Percentiles rank a stretch among this genome's conserved stretches.
Evolutionary conservation across 2,888 invertebrate genomes (phyloP).

Genomic region (Mechanitis messenoides): DNA sequence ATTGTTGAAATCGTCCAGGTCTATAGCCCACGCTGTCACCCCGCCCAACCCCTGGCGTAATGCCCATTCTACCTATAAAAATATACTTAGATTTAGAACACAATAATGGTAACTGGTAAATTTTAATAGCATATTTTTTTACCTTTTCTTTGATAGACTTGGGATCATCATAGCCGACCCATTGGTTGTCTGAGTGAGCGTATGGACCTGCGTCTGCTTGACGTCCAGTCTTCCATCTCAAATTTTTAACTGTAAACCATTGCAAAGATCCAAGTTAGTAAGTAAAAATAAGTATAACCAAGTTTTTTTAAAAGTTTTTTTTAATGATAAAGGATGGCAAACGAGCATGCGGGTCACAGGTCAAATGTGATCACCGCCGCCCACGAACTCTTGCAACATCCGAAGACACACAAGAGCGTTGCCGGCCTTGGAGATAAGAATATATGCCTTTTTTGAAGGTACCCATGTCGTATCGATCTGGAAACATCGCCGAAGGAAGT

Average conservation of each 20-base stretch:
- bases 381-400: too few relatives aligned
- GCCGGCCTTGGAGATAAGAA: too few relatives aligned
- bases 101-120: not conserved
- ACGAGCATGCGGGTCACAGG: too few relatives aligned
- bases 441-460: too few relatives aligned
- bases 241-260: constrained; percentile 72
- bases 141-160: constrained; percentile 86
- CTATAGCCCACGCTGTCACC: constrained; percentile 91
- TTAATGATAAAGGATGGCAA: too few relatives aligned
- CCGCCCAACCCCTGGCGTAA: constrained; percentile 85
- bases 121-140: constrained; percentile 6
- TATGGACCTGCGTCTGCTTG: constrained; percentile 83
- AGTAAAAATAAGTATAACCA: too few relatives aligned
- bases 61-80: constrained; percentile 82
- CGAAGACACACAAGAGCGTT: too few relatives aligned
- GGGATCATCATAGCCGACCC: constrained; percentile 93
- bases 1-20: constrained; percentile 91
- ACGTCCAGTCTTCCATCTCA: constrained; percentile 81
- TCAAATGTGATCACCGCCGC: too few relatives aligned
- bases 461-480: too few relatives aligned
- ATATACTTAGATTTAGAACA: not conserved
- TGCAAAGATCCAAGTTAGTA: too few relatives aligned
- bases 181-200: constrained; percentile 86
- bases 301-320: too few relatives aligned
- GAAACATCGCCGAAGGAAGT: too few relatives aligned